These are phyloP conservation scores for Actinia equina DNA, from an alignment of 64 coral and sea anemone species.

Conservation along the genomic window DNA sequence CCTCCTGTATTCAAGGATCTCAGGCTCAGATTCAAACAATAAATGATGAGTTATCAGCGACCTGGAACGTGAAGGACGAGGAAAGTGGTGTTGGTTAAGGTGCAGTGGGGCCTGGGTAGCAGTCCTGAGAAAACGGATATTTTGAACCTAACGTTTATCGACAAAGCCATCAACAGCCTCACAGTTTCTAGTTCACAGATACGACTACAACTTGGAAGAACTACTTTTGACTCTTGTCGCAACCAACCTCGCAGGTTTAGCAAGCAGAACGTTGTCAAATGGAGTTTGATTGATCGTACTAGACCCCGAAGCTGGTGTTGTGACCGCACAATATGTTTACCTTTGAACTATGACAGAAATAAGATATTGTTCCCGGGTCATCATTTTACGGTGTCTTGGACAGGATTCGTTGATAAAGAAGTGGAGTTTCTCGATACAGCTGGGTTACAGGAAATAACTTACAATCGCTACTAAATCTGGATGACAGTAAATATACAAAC, in stretches of 20 bases:
- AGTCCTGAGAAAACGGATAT: conserved; percentile 55
- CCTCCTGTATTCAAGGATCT: conserved; percentile 72
- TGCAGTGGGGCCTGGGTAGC: conserved; percentile 74
- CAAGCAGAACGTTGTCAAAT: conserved; percentile 65
- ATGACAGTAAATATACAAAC: conserved; percentile 40
- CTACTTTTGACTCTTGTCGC: conserved; percentile 63
- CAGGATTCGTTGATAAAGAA: conserved; percentile 84
- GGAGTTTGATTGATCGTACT: conserved; percentile 87
- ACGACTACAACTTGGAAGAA: conserved; percentile 53
- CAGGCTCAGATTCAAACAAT: conserved; percentile 49
- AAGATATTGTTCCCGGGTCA: conserved; percentile 63
- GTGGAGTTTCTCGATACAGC: conserved; percentile 66
- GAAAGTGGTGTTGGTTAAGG: conserved; percentile 57
- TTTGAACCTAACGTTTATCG: conserved; percentile 41
- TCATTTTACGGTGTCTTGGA: conserved; percentile 81
- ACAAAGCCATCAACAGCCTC: background rate
- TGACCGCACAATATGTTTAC: conserved; percentile 85
- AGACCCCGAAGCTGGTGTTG: conserved; percentile 55
- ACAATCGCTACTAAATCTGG: conserved; percentile 20
- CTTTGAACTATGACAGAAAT: conserved; percentile 76
- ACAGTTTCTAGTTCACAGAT: conserved; percentile 37
- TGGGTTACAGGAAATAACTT: conserved; percentile 69
- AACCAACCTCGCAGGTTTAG: conserved; percentile 68
- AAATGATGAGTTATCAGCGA: conserved; percentile 43
- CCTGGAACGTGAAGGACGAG: conserved; percentile 62